Base-by-base conservation (phyloP, 1,140 invertebrate genomes). In the Drosophila quadrilineata region DNA sequence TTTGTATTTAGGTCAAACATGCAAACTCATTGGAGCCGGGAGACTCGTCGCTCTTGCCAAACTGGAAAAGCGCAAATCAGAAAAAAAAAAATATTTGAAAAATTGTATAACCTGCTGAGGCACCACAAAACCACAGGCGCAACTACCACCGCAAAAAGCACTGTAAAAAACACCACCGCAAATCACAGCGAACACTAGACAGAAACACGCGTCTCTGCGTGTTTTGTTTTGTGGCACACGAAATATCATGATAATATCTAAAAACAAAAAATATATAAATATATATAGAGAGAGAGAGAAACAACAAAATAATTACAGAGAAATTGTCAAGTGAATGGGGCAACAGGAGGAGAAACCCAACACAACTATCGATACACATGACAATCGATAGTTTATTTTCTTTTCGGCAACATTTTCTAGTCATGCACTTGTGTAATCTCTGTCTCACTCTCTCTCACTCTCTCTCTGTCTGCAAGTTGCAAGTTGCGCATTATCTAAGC, bases 1-100 rank as follows among this genome's bases (percentile, higher is more conserved):
- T 17, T 49, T 36, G 77, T 77, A 85, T 85, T 86, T 85, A 75
- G 79, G 79, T 85, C 79, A 85, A 85, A 79, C 75, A 86, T 84
- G 79, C 80, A 85, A 79, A 85, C 79, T 84, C 79, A 84, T 77
- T 84, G 79, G n/a, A 53, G 46, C 46, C 48, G 38, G 49, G 24
- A 46, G 65, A 36, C 57, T 68, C 45, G 49, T 57, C 36, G 66
- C 60, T n/a, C n/a, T n/a, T 56, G 66, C 56, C 63, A 69, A 69
- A 69, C 66, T 69, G 58, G 66, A 69, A 69, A 68, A 68, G 49
- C 57, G 50, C 63, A 52, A 59, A 66, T 59, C 56, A 60, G n/a
- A n/a, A n/a, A n/a, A n/a, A n/a, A n/a, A n/a, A n/a, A n/a, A n/a
- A n/a, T n/a, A n/a, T n/a, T n/a, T n/a, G n/a, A n/a, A 85, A 85